A percentile compares a stretch with the other conserved stretches of the same genome.
phyloP scores from a whole-genome alignment of 2,797 vertebrate species.

The Coilia nasus region DNA sequence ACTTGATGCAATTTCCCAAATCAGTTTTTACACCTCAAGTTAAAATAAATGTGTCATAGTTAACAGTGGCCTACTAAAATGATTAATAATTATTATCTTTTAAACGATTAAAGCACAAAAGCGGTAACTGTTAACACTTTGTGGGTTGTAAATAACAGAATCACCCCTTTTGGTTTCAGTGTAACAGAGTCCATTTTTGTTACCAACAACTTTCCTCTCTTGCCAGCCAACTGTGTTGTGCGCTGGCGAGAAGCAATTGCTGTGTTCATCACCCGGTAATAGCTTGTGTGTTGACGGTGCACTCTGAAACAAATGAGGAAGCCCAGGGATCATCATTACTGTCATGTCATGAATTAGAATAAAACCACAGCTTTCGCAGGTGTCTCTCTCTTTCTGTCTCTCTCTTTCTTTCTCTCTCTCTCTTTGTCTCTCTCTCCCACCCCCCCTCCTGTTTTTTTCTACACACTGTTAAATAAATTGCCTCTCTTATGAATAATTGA shows the following conservation, averaged over 20 bases:
- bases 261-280: not conserved
- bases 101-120: not conserved
- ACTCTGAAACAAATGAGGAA: not conserved
- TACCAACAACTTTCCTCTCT: not conserved
- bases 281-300: not conserved
- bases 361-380: not conserved
- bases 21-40: not conserved
- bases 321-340: conserved; percentile 1
- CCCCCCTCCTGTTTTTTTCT: not conserved
- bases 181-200: not conserved
- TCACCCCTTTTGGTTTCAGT: not conserved
- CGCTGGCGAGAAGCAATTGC: not conserved
- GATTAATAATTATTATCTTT: not conserved
- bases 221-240: not conserved
- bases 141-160: not conserved
- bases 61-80: not conserved
- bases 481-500: conserved; percentile 12
- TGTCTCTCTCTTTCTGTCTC: not conserved
- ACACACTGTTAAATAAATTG: not conserved
- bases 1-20: no score
- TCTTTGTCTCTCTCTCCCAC: no score
- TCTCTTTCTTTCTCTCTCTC: no score
- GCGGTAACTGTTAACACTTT: not conserved
- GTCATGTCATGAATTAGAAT: not conserved
- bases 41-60: not conserved